Base-by-base conservation (phyloP, 2,888 invertebrate species). In the Chydorus sphaericus region DNA sequence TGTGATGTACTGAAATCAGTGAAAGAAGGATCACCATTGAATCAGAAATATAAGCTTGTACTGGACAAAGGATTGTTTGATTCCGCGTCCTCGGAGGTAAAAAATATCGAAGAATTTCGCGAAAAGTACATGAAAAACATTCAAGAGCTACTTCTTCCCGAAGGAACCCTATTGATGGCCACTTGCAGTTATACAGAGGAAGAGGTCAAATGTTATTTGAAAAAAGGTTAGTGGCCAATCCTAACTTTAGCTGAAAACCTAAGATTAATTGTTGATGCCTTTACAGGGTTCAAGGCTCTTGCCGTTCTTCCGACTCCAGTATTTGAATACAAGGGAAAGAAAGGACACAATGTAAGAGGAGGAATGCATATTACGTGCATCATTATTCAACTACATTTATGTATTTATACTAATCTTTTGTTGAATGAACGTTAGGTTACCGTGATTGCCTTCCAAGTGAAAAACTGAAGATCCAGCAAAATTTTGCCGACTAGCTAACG, bases 51-150 rank as follows among this genome's bases (percentile, higher is more conserved):
- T 23, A 10, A 29, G n/a, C n/a, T 52, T 10, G 5, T 52, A 10
- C 33, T 52, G 20, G 52, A 52, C 52, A 52, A 52, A 20, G 52
- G 52, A 1, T 20, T 36, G 31, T 52, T 36, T 26, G 52, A 52
- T 52, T 20, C 52, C 10, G 11, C n/a, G 20, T n/a, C 23, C 11
- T 18, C 23, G 14, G 10, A 20, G 16, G 11, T 14, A 14, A 36
- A 29, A 7, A 36, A 28, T 4, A 37, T 3, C 18, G 39, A 39
- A 8, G 11, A 44, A n/a, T 44, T 44, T 44, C 37, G 52, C 23
- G 44, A 44, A 23, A 44, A 10, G 23, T 44, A 44, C 44, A 11
- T 44, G 10, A 44, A 44, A 23, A 44, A 26, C 8, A 44, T n/a
- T 5, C 26, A 6, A 14, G 26, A 44, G 28, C 44, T 44, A 26